A percentile compares a stretch with the other conserved stretches of the same genome.
Conservation (phyloP, 53 echinoderm and acorn worm species). For the Patiria pectinifera region DNA sequence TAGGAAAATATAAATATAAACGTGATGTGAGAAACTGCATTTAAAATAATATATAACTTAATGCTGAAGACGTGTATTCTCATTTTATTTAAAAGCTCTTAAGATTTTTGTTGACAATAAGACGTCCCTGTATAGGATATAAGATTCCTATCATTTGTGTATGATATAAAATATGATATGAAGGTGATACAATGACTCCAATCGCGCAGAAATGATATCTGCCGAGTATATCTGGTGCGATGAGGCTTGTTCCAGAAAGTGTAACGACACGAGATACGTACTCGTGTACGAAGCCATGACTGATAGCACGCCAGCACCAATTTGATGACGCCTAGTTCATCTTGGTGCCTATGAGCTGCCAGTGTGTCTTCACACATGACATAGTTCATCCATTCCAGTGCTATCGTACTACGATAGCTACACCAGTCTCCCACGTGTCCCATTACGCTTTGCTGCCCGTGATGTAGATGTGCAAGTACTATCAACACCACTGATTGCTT, state of each 20-base stretch:
- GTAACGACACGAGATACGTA: not conserved
- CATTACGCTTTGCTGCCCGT: not conserved
- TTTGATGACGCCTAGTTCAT: not conserved
- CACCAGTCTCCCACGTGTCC: not conserved
- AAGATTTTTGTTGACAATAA: too few species aligned
- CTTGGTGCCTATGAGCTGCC: not conserved
- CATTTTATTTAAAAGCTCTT: too few species aligned
- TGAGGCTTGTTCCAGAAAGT: not conserved
- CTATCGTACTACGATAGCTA: conserved; percentile 11
- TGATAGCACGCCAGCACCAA: not conserved
- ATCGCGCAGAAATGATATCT: not conserved
- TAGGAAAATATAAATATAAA: too few species aligned
- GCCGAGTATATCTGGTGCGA: not conserved
- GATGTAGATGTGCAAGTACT: conserved; percentile 2
- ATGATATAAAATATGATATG: too few species aligned
- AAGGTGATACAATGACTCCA: not conserved
- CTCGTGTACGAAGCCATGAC: conserved; percentile 4
- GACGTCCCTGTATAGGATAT: too few species aligned
- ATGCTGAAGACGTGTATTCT: too few species aligned
- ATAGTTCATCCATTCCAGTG: conserved; percentile 40
- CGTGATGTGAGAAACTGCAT: too few species aligned
- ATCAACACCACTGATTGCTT: conserved; percentile 14
- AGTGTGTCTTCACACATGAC: conserved; percentile 3
- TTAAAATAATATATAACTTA: too few species aligned
- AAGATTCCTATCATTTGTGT: too few species aligned